Conservation (phyloP, 2,797 vertebrate species). For the Nyctalus aviator region DNA sequence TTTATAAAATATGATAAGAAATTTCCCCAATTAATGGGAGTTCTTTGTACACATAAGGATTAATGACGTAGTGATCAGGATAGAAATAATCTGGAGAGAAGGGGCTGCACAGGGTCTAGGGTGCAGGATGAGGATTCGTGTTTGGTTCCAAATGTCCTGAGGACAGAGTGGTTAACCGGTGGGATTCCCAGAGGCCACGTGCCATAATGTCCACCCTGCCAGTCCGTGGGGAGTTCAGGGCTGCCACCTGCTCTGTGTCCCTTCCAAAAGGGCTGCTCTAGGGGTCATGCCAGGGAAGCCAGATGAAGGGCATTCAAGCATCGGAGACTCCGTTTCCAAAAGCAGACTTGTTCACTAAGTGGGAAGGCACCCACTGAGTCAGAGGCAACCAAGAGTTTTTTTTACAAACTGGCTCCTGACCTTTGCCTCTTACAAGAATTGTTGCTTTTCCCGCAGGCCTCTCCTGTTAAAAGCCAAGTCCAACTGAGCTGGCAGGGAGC, state of each 20-base stretch:
- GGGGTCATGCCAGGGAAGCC: background rate
- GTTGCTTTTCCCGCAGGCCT: background rate
- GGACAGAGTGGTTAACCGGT: background rate
- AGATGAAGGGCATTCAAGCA: background rate
- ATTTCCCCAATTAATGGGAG: background rate
- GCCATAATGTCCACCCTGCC: background rate
- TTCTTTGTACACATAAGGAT: background rate
- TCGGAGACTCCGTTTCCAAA: conserved; percentile 44
- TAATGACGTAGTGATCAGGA: background rate
- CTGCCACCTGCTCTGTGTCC: background rate
- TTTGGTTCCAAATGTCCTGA: background rate
- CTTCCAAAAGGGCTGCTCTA: background rate
- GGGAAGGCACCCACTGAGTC: background rate
- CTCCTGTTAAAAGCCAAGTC: conserved; percentile 3
- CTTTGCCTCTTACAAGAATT: conserved; percentile 34
- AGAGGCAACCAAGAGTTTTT: conserved; percentile 10
- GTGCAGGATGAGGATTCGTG: background rate
- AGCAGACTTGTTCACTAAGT: conserved; percentile 40
- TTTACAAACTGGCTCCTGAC: background rate
- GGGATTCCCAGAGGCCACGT: background rate
- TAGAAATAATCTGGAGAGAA: background rate
- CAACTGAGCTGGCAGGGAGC: background rate
- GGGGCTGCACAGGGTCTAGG: background rate
- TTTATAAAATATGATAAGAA: background rate
- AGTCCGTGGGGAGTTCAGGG: background rate